Percentiles rank a stretch among this genome's conserved stretches.
These are phyloP conservation scores for Pollenia griseotomentosa DNA, from an alignment of 2,888 invertebrate genomes.

Conservation along the genomic window DNA sequence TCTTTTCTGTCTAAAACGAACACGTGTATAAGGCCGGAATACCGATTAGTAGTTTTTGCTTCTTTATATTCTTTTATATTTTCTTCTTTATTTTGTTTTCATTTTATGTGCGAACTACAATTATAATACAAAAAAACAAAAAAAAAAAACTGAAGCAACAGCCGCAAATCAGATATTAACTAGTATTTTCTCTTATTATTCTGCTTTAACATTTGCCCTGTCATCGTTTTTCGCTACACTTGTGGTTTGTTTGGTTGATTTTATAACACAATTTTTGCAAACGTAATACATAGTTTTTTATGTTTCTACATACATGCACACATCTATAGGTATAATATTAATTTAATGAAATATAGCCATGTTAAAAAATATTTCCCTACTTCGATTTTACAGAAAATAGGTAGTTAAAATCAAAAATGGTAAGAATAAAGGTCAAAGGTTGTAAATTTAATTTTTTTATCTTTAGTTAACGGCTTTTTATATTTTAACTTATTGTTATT, in stretches of 20 bases:
- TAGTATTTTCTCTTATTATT: constrained; percentile 15
- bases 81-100: background rate
- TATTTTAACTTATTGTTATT: too few relatives aligned
- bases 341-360: too few relatives aligned
- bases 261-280: constrained; percentile 25
- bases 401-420: too few relatives aligned
- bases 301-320: background rate
- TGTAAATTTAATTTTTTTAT: background rate
- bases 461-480: too few relatives aligned
- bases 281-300: constrained; percentile 16
- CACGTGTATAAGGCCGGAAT: constrained; percentile 54
- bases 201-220: constrained; percentile 45
- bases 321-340: too few relatives aligned
- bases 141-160: constrained; percentile 48
- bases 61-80: constrained; percentile 30
- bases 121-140: constrained; percentile 3
- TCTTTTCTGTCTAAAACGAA: constrained; percentile 18
- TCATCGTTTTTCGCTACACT: constrained; percentile 47
- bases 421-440: too few relatives aligned
- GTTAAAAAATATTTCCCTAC: too few relatives aligned
- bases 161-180: constrained; percentile 25
- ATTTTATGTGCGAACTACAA: constrained; percentile 4
- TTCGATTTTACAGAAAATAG: too few relatives aligned
- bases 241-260: constrained; percentile 5
- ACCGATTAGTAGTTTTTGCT: constrained; percentile 57